phyloP scores from a whole-genome alignment of 2,113 vertebrate genomes.

The Cacatua alba region DNA sequence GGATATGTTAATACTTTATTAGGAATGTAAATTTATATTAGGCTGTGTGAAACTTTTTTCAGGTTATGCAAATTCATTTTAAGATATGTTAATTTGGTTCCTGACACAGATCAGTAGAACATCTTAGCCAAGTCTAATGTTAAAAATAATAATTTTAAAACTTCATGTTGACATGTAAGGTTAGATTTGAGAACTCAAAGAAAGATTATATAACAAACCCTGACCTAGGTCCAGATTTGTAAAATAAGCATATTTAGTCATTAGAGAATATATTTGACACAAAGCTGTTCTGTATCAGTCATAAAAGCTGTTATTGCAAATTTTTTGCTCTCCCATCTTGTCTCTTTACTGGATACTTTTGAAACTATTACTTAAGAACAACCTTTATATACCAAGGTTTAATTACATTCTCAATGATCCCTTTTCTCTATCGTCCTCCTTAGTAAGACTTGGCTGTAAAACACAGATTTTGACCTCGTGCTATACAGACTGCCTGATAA shows the following conservation, averaged over 20 bases:
- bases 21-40: slow-evolving; percentile 54
- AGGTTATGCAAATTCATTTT: slow-evolving; percentile 46
- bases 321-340: background rate
- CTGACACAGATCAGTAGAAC: background rate
- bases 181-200: background rate
- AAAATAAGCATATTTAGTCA: background rate
- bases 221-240: background rate
- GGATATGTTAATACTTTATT: slow-evolving; percentile 63
- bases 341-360: background rate
- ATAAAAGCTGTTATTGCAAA: background rate
- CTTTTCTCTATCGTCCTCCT: background rate
- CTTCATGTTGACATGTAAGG: background rate
- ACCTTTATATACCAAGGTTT: background rate
- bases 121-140: background rate
- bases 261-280: background rate
- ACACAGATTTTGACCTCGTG: background rate
- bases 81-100: slow-evolving; percentile 25
- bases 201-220: background rate
- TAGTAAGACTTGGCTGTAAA: background rate
- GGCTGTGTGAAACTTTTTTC: background rate
- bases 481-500: background rate
- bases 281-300: background rate
- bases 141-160: background rate
- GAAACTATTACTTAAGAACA: background rate
- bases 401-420: background rate